These are phyloP conservation scores for Chirona hameri DNA, from an alignment of 2,888 invertebrate species.

Conservation along the genomic window DNA sequence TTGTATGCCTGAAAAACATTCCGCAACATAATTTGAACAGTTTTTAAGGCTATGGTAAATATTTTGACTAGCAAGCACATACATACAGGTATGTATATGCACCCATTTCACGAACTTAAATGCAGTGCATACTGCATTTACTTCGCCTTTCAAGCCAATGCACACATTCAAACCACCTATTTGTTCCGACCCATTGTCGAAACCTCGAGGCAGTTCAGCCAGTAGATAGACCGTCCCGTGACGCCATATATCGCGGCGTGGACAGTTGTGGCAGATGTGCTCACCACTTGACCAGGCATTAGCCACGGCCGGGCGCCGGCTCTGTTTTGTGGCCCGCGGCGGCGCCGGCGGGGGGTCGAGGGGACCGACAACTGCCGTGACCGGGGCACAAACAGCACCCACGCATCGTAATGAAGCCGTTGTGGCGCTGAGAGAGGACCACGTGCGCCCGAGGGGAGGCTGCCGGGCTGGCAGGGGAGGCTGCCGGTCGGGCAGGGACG, in stretches of 20 bases:
- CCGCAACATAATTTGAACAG: too few species aligned
- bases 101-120: too few species aligned
- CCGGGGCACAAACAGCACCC: not conserved
- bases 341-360: not conserved
- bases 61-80: too few species aligned
- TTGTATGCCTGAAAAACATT: too few species aligned
- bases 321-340: not conserved
- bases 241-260: not conserved
- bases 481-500: not conserved
- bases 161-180: too few species aligned
- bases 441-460: not conserved
- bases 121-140: too few species aligned
- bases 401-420: not conserved
- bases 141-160: too few species aligned
- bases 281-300: not conserved
- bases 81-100: too few species aligned
- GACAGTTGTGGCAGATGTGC: not conserved
- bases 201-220: not conserved
- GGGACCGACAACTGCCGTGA: not conserved
- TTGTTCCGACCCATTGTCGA: too few species aligned
- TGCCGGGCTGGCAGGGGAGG: not conserved
- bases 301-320: not conserved
- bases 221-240: not conserved
- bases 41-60: too few species aligned
- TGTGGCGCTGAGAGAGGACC: constrained; percentile 1